Percentiles rank a stretch among this genome's conserved stretches.
Evolutionary conservation across 1,140 invertebrate genomes (phyloP).

Genomic region (Drosophila nikananu): DNA sequence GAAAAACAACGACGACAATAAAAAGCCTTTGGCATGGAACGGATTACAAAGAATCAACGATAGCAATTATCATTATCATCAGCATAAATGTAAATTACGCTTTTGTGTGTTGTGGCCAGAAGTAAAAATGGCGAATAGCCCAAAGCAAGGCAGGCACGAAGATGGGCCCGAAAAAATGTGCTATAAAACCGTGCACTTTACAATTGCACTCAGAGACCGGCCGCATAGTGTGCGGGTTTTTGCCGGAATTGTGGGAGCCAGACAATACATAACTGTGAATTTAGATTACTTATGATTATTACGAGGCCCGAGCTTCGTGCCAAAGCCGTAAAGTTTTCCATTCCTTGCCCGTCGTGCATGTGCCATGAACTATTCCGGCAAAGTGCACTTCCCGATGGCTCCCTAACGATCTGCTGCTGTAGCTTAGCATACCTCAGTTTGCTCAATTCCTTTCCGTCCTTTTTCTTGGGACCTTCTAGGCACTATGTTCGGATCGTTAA

Average conservation of each 20-base stretch:
- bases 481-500: constrained; percentile 27
- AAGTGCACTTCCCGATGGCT: constrained; percentile 39
- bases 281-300: constrained; percentile 79
- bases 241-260: constrained; percentile 14
- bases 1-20: constrained; percentile 9
- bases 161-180: constrained; percentile 37
- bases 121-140: constrained; percentile 27
- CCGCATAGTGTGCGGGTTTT: background rate
- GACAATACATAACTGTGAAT: constrained; percentile 53
- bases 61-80: constrained; percentile 49
- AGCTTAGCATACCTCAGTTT: constrained; percentile 38
- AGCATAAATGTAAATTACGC: constrained; percentile 67
- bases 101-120: constrained; percentile 24
- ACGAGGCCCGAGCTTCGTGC: constrained; percentile 48
- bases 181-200: constrained; percentile 53
- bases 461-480: background rate
- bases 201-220: constrained; percentile 47
- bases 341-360: constrained; percentile 38
- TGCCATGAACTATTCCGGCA: constrained; percentile 54
- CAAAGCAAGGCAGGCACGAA: constrained; percentile 31
- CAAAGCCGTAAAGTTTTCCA: constrained; percentile 47
- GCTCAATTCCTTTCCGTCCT: background rate
- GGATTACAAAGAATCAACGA: constrained; percentile 18
- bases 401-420: constrained; percentile 38
- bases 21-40: constrained; percentile 1